These are phyloP conservation scores for Symphodus melops DNA, from an alignment of 2,113 vertebrate species.

Conservation along the genomic window DNA sequence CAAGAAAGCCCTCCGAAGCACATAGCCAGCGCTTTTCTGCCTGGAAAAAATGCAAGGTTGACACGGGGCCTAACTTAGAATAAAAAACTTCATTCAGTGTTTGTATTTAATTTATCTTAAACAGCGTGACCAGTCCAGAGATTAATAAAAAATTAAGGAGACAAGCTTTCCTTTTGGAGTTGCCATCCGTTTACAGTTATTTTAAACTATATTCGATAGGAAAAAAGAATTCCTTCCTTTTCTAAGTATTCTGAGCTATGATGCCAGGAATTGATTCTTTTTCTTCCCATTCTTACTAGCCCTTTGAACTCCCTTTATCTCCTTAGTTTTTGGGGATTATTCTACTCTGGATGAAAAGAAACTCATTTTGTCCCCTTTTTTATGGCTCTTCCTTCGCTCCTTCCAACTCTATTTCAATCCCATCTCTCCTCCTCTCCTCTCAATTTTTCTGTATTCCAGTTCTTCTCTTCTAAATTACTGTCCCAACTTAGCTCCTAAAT, in stretches of 20 bases:
- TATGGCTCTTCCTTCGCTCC: constrained; percentile 38
- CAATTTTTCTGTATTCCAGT: constrained; percentile 7
- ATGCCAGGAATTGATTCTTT: constrained; percentile 20
- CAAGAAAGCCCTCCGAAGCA: no score
- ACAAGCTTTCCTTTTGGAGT: background rate
- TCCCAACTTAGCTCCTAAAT: constrained; percentile 51
- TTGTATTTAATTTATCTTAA: no score
- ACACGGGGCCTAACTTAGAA: no score
- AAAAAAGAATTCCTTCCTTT: constrained; percentile 18
- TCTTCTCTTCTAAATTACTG: constrained; percentile 48
- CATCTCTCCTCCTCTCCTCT: constrained; percentile 32
- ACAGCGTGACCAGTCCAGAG: background rate
- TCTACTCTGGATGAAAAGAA: constrained; percentile 60
- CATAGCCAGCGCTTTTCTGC: no score
- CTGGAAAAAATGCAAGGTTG: no score
- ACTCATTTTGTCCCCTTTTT: constrained; percentile 51
- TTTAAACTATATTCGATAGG: constrained; percentile 8
- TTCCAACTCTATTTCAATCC: constrained; percentile 65
- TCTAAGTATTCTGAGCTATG: constrained; percentile 22
- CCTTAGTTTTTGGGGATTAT: constrained; percentile 73
- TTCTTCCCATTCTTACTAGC: constrained; percentile 40
- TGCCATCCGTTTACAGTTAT: constrained; percentile 9
- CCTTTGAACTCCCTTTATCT: constrained; percentile 72
- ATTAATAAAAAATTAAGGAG: background rate
- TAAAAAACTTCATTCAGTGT: no score